These are phyloP conservation scores for Ephialtes manifestator DNA, from an alignment of 2,888 invertebrate species.

Conservation along the genomic window DNA sequence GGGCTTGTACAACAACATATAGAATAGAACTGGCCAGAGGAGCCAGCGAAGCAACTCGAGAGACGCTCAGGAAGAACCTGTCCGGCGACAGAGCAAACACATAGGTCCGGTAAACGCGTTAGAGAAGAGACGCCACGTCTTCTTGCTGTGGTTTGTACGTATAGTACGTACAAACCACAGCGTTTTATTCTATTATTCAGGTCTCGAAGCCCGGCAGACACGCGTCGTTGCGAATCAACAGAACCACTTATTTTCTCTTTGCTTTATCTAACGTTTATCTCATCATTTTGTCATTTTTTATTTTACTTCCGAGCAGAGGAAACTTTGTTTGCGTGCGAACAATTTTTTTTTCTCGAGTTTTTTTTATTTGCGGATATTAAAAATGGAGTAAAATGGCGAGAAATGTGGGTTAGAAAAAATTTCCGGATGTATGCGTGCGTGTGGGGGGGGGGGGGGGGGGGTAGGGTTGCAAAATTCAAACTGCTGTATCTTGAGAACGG, in stretches of 20 bases:
- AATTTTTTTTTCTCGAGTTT: background rate
- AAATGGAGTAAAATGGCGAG: no score
- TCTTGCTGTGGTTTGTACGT: conserved; percentile 3
- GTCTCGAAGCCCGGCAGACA: conserved; percentile 8
- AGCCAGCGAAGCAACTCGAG: background rate
- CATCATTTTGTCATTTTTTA: background rate
- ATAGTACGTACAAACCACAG: background rate
- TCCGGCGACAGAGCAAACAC: conserved; percentile 40
- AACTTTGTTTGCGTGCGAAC: background rate
- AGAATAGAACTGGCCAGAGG: background rate
- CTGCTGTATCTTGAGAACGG: no score
- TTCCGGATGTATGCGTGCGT: no score
- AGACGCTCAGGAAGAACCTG: conserved; percentile 47
- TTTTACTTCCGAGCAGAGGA: background rate
- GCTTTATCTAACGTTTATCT: background rate
- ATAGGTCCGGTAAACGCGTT: conserved; percentile 43
- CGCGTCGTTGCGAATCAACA: conserved; percentile 28
- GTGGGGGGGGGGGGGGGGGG: no score
- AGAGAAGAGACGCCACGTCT: conserved; percentile 46
- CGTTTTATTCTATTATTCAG: conserved; percentile 40
- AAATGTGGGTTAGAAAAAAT: no score
- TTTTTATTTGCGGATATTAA: no score
- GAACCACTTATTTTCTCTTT: conserved; percentile 1
- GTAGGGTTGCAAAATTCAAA: no score
- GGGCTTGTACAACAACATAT: background rate